Evolutionary conservation across 1,140 invertebrate genomes (phyloP).

Genomic region (Leptinotarsa texana): DNA sequence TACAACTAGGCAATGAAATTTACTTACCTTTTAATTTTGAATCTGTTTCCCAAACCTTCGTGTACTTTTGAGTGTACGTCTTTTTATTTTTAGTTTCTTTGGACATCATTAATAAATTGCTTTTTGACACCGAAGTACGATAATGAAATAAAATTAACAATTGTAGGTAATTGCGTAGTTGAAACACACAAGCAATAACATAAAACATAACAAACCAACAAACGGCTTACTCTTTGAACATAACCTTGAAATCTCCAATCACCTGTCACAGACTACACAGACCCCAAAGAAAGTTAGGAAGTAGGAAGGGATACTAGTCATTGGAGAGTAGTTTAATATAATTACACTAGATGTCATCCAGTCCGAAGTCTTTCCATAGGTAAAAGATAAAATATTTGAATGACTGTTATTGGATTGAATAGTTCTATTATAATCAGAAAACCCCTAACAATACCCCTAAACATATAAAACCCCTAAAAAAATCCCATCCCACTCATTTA

Average conservation of each 20-base stretch:
- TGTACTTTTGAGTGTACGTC: constrained; percentile 8
- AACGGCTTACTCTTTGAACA: too few relatives aligned
- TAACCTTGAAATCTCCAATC: too few relatives aligned
- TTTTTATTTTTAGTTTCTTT: not conserved
- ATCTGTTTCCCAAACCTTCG: constrained; percentile 14
- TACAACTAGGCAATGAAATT: too few relatives aligned
- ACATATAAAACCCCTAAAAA: constrained; percentile 10
- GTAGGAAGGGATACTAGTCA: constrained; percentile 1
- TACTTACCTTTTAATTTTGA: constrained; percentile 5
- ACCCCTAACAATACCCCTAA: constrained; percentile 5
- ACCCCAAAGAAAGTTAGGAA: not conserved
- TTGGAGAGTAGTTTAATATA: not conserved
- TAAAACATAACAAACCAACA: too few relatives aligned
- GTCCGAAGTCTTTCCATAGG: not conserved
- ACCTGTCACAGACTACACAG: not conserved
- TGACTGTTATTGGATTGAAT: not conserved
- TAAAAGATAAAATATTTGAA: not conserved
- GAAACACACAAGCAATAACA: too few relatives aligned
- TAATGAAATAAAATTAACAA: too few relatives aligned
- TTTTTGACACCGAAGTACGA: too few relatives aligned
- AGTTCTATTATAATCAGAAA: not conserved
- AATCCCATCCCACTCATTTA: constrained; percentile 10
- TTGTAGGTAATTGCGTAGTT: too few relatives aligned
- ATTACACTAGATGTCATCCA: not conserved
- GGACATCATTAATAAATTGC: too few relatives aligned